Evolutionary conservation across 2,113 vertebrate species (phyloP).

Genomic region (Isurus oxyrinchus): DNA sequence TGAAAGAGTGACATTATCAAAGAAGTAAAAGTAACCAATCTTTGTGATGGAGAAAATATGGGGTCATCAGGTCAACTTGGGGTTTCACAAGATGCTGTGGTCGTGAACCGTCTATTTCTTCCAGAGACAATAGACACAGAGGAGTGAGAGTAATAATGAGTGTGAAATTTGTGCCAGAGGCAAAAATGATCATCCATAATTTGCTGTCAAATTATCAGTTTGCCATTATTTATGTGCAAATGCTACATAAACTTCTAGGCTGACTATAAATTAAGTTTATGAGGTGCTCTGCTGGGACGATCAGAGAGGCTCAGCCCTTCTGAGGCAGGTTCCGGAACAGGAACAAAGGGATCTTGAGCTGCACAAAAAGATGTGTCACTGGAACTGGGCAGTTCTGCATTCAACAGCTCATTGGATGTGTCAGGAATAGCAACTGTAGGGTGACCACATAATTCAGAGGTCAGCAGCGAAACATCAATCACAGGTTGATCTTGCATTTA

Average conservation of each 20-base stretch:
- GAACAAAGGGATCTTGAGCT: too few relatives aligned
- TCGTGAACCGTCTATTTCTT: background rate
- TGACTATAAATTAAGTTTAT: too few relatives aligned
- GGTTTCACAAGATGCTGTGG: background rate
- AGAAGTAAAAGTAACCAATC: background rate
- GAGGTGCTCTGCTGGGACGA: too few relatives aligned
- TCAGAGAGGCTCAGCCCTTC: too few relatives aligned
- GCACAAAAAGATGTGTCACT: too few relatives aligned
- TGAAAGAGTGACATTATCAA: background rate
- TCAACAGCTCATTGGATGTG: too few relatives aligned
- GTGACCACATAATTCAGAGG: too few relatives aligned
- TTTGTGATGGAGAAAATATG: background rate
- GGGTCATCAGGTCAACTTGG: background rate
- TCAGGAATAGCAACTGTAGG: too few relatives aligned
- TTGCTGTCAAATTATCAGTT: background rate
- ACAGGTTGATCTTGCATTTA: too few relatives aligned
- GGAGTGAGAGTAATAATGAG: background rate
- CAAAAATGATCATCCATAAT: background rate
- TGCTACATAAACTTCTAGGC: background rate
- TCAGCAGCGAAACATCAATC: too few relatives aligned
- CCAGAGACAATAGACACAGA: background rate
- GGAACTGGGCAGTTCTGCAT: too few relatives aligned
- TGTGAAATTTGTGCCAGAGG: background rate
- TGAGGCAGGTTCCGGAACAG: too few relatives aligned
- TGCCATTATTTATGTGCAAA: background rate